Evolutionary conservation across 2,888 invertebrate species (phyloP).

Genomic region (Salpingus planirostris): DNA sequence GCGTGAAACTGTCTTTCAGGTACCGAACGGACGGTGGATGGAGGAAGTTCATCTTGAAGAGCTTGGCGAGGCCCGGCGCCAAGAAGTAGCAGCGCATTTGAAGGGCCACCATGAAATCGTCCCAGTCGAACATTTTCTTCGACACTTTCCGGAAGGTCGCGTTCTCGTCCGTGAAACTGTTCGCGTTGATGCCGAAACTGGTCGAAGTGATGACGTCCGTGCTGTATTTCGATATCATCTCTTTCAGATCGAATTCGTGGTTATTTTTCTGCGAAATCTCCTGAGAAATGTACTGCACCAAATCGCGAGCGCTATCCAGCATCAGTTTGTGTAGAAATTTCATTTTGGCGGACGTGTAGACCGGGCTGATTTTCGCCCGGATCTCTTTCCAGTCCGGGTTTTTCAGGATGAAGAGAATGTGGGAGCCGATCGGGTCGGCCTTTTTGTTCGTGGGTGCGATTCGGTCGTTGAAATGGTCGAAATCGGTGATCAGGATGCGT

Average conservation of each 20-base stretch:
- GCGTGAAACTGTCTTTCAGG: conserved; percentile 13
- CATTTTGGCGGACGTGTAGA: conserved; percentile 45
- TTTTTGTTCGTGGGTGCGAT: conserved; percentile 37
- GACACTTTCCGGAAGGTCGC: conserved; percentile 15
- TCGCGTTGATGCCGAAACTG: conserved; percentile 18
- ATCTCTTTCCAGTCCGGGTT: conserved; percentile 45
- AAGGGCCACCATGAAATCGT: conserved; percentile 8
- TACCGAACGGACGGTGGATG: conserved; percentile 11
- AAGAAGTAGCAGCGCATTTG: conserved; percentile 15
- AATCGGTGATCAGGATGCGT: conserved; percentile 39
- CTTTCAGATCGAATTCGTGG: conserved; percentile 12
- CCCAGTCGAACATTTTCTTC: conserved; percentile 13
- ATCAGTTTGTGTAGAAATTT: conserved; percentile 43
- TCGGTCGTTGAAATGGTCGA: conserved; percentile 41
- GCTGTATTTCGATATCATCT: conserved; percentile 16
- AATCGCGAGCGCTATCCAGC: conserved; percentile 31
- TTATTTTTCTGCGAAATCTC: conserved; percentile 2
- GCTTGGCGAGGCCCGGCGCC: conserved; percentile 14
- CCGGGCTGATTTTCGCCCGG: conserved; percentile 44
- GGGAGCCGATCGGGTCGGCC: conserved; percentile 37
- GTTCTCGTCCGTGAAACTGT: conserved; percentile 17
- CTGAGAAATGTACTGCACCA: conserved; percentile 15
- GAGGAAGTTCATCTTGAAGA: conserved; percentile 16
- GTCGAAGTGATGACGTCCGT: conserved; percentile 17
- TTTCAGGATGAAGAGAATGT: conserved; percentile 37